Evolutionary conservation across 2,113 vertebrate genomes (phyloP).

Genomic region (Nycticryphes semicollaris): DNA sequence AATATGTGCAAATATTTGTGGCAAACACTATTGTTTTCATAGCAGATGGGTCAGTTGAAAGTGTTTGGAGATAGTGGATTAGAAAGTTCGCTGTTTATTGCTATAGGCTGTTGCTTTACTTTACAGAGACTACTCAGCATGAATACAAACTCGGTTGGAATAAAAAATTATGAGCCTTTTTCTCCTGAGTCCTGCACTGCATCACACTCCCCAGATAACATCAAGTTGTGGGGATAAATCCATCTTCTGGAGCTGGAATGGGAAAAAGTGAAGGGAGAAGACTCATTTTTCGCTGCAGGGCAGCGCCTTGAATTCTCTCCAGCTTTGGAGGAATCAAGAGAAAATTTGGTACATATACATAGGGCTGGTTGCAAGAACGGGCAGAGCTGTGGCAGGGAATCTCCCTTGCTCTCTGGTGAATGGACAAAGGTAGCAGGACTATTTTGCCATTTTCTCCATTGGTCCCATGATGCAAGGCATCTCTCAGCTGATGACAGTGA

Average conservation of each 20-base stretch:
- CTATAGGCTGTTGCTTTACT: background rate
- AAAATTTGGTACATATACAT: background rate
- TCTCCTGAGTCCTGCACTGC: background rate
- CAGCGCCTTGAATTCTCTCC: background rate
- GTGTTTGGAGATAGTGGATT: background rate
- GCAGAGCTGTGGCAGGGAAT: background rate
- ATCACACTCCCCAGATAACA: background rate
- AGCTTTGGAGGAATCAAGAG: background rate
- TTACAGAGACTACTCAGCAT: background rate
- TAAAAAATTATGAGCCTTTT: background rate
- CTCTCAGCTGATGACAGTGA: background rate
- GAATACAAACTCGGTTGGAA: background rate
- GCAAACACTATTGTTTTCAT: background rate
- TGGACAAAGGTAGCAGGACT: background rate
- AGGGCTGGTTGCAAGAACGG: background rate
- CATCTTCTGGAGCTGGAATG: background rate
- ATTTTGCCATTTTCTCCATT: background rate
- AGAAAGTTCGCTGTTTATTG: background rate
- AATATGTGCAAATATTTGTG: conserved; percentile 37
- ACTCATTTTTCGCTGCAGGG: background rate
- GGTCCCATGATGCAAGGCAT: background rate
- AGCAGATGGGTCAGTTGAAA: background rate
- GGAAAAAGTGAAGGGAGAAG: background rate
- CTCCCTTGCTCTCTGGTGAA: background rate
- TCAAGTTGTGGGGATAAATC: background rate